These are phyloP conservation scores for Gryllus longicercus DNA, from an alignment of 2,888 invertebrate genomes.

Conservation along the genomic window DNA sequence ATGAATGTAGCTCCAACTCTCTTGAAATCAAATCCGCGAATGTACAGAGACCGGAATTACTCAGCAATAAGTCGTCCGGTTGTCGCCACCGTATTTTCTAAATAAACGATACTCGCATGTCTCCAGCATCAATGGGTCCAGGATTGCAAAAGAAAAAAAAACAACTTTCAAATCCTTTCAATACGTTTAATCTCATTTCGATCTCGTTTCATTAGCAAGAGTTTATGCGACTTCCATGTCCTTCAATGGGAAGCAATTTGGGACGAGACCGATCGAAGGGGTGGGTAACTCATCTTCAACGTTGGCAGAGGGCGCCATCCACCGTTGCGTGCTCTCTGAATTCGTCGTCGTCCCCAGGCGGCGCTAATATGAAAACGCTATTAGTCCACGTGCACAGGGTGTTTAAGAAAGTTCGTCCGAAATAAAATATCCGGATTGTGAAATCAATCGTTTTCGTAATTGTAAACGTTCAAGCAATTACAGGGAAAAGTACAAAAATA, in stretches of 20 bases:
- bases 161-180: neutral
- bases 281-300: too few relatives aligned
- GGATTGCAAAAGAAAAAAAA: neutral
- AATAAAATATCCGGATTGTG: too few relatives aligned
- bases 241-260: conserved; percentile 17
- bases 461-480: too few relatives aligned
- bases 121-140: neutral
- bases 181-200: neutral
- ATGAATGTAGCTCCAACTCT: too few relatives aligned
- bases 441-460: too few relatives aligned
- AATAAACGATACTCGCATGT: neutral
- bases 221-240: neutral
- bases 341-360: too few relatives aligned
- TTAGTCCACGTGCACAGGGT: neutral
- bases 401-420: neutral
- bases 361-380: neutral
- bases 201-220: conserved; percentile 7
- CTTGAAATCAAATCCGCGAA: too few relatives aligned
- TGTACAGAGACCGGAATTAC: too few relatives aligned
- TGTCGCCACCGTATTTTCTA: neutral
- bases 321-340: too few relatives aligned
- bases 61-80: too few relatives aligned
- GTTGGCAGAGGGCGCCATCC: too few relatives aligned
- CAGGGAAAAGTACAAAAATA: too few relatives aligned
- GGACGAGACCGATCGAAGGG: neutral